phyloP scores from a whole-genome alignment of 2,113 vertebrate genomes.

The Tetrax tetrax region DNA sequence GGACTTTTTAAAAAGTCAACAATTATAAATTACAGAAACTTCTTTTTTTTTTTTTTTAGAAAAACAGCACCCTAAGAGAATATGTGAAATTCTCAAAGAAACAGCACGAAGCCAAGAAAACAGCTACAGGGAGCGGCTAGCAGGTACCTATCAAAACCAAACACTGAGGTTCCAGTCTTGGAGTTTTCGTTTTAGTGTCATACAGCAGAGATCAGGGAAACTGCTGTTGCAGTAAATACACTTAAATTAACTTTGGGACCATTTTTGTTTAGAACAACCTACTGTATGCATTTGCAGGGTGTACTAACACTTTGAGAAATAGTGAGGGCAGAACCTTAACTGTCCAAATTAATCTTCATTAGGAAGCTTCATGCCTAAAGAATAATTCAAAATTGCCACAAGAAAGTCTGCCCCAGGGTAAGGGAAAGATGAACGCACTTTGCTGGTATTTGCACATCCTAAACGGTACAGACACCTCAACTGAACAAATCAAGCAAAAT shows the following conservation, averaged over 20 bases:
- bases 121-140: not conserved
- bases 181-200: not conserved
- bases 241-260: not conserved
- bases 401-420: not conserved
- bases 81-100: not conserved
- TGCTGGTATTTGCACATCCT: not conserved
- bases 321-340: not conserved
- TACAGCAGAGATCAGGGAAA: not conserved
- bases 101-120: not conserved
- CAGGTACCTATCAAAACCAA: accelerated
- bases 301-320: not conserved
- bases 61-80: not conserved
- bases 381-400: not conserved
- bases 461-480: not conserved
- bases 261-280: not conserved
- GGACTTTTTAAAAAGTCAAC: not conserved
- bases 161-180: not conserved
- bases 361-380: not conserved
- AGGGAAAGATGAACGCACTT: not conserved
- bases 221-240: not conserved
- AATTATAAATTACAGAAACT: not conserved
- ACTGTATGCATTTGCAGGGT: not conserved
- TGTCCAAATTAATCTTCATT: not conserved
- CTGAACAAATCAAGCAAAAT: not conserved
- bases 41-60: not conserved